Evolutionary conservation across 2,888 invertebrate genomes (phyloP).

Genomic region (Trachelus troglodyta): DNA sequence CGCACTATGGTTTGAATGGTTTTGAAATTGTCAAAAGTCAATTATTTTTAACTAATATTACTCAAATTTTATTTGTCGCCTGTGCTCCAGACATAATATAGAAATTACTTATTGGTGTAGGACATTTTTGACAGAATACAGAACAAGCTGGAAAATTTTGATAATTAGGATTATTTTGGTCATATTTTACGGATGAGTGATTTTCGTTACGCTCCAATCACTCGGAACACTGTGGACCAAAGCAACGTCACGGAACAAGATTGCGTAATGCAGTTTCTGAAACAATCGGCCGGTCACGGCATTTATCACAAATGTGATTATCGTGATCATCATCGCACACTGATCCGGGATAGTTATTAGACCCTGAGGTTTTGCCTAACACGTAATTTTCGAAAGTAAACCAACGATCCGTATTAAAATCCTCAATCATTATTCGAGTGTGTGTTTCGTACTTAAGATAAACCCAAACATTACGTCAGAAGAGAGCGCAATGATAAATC

Average conservation of each 20-base stretch:
- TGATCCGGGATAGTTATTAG: neutral
- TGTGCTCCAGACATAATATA: neutral
- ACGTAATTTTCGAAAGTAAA: no score
- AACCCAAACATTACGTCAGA: neutral
- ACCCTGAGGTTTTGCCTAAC: neutral
- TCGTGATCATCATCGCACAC: constrained; percentile 16
- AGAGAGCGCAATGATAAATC: neutral
- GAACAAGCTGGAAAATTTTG: constrained; percentile 29
- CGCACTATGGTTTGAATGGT: neutral
- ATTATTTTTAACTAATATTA: neutral
- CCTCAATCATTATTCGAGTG: neutral
- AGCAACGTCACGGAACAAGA: constrained; percentile 30
- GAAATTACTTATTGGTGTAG: neutral
- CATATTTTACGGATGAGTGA: constrained; percentile 49
- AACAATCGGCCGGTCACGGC: constrained; percentile 30
- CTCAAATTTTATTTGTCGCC: neutral
- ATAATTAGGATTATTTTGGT: constrained; percentile 58
- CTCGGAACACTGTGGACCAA: constrained; percentile 13
- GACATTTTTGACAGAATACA: neutral
- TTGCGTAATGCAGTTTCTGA: constrained; percentile 36
- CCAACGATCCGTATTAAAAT: neutral
- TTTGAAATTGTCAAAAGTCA: neutral
- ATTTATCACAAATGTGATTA: constrained; percentile 39
- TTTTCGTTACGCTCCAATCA: constrained; percentile 40
- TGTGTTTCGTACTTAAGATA: neutral